Conservation (phyloP, 1,140 invertebrate species). For the Musca vetustissima region DNA sequence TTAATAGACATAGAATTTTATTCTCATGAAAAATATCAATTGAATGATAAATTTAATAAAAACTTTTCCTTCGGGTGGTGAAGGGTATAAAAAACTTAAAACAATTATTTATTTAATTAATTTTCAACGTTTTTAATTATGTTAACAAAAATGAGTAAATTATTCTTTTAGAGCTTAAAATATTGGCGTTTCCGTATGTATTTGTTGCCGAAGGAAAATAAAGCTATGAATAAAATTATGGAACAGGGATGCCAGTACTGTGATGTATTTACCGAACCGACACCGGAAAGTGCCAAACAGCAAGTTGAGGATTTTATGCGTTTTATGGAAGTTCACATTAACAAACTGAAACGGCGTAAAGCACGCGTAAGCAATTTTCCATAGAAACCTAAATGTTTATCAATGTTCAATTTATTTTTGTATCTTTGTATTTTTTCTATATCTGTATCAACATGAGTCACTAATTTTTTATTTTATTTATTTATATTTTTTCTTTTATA, state of each 20-base stretch:
- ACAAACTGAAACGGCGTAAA: slow-evolving; percentile 78
- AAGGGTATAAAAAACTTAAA: too few relatives aligned
- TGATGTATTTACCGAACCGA: slow-evolving; percentile 73
- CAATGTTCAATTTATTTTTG: slow-evolving; percentile 26
- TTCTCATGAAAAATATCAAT: too few relatives aligned
- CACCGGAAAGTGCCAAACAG: slow-evolving; percentile 65
- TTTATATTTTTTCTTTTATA: neutral
- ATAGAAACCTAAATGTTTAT: slow-evolving; percentile 17
- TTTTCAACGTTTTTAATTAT: too few relatives aligned
- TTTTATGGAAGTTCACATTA: slow-evolving; percentile 85
- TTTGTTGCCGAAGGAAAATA: slow-evolving; percentile 75
- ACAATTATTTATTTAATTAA: too few relatives aligned
- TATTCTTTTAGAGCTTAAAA: slow-evolving; percentile 72
- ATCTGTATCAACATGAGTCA: slow-evolving; percentile 6
- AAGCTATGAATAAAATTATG: slow-evolving; percentile 71
- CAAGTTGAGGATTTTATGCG: slow-evolving; percentile 76
- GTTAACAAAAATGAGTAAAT: too few relatives aligned
- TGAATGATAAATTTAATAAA: too few relatives aligned
- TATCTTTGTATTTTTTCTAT: too few relatives aligned
- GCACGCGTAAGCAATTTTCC: slow-evolving; percentile 43
- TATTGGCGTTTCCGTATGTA: slow-evolving; percentile 94
- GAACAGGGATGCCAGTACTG: slow-evolving; percentile 69
- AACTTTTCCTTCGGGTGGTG: too few relatives aligned
- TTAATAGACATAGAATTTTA: too few relatives aligned
- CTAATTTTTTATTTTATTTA: slow-evolving; percentile 17